Evolutionary conservation across 2,888 invertebrate genomes (phyloP).

Genomic region (Callyntrura sp.): DNA sequence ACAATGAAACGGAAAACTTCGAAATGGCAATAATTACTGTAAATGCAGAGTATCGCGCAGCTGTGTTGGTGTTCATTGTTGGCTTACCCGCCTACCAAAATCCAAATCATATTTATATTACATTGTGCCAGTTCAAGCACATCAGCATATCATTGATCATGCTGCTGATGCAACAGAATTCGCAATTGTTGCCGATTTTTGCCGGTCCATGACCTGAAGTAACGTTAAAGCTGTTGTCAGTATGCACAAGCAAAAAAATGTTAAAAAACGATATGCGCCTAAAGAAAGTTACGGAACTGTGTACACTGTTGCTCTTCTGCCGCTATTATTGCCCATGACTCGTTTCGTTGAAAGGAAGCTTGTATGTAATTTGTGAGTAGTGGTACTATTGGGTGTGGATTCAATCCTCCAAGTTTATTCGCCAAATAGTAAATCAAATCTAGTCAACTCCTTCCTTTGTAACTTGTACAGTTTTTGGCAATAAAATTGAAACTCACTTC

Average conservation of each 20-base stretch:
- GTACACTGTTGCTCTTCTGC: not conserved
- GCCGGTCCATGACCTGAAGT: constrained; percentile 77
- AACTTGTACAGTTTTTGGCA: not conserved
- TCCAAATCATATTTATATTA: not conserved
- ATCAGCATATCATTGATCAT: no score
- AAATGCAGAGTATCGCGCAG: no score
- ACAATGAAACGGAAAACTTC: no score
- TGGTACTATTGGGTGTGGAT: not conserved
- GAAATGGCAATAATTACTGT: no score
- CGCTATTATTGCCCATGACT: not conserved
- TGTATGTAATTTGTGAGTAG: not conserved
- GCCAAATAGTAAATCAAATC: no score
- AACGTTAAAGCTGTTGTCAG: constrained; percentile 65
- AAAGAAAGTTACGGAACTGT: constrained; percentile 14
- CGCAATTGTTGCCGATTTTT: constrained; percentile 25
- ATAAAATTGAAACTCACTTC: not conserved
- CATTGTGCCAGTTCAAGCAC: no score
- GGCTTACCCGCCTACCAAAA: not conserved
- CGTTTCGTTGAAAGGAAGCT: not conserved
- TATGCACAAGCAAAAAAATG: not conserved
- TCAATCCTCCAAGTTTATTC: no score
- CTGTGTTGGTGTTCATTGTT: no score
- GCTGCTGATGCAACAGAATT: not conserved
- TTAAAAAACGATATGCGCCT: constrained; percentile 13
- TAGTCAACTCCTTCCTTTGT: no score